These are phyloP conservation scores for Nothobranchius furzeri DNA, from an alignment of 2,113 vertebrate species.

Conservation along the genomic window DNA sequence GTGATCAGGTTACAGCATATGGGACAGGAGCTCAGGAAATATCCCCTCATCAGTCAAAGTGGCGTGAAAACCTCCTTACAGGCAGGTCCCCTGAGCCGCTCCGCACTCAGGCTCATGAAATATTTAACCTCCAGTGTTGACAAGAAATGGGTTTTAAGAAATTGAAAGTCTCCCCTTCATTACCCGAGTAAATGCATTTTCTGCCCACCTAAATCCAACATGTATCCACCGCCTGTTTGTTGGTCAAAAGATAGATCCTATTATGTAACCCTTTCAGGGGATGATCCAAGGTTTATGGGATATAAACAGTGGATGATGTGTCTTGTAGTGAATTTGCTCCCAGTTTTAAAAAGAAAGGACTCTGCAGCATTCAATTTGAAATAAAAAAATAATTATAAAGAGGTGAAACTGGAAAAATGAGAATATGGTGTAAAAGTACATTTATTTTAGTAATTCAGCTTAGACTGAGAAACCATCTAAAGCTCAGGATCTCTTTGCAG, in stretches of 20 bases:
- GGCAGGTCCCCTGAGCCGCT: conserved; percentile 76
- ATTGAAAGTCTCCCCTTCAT: conserved; percentile 83
- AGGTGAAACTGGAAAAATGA: too few species aligned
- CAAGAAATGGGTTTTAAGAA: conserved; percentile 89
- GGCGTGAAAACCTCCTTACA: conserved; percentile 77
- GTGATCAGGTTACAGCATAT: conserved; percentile 73
- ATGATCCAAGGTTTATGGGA: conserved; percentile 28
- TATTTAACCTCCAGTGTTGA: conserved; percentile 87
- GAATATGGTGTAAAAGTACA: too few species aligned
- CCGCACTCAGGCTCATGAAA: conserved; percentile 84
- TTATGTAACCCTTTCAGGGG: conserved; percentile 49
- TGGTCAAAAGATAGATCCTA: conserved; percentile 35
- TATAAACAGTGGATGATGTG: conserved; percentile 14
- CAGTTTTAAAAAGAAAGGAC: not conserved
- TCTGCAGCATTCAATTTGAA: not conserved
- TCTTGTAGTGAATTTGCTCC: conserved; percentile 10
- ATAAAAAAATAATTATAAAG: conserved; percentile 9
- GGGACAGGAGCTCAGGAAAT: conserved; percentile 70
- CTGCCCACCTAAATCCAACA: conserved; percentile 46
- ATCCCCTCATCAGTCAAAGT: conserved; percentile 79
- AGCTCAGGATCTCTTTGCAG: too few species aligned
- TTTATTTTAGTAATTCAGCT: too few species aligned
- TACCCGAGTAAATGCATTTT: conserved; percentile 81
- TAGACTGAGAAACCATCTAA: too few species aligned
- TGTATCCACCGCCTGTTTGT: conserved; percentile 50